Evolutionary conservation across 2,797 vertebrate species (phyloP).

Genomic region (Lutjanus argentimaculatus): DNA sequence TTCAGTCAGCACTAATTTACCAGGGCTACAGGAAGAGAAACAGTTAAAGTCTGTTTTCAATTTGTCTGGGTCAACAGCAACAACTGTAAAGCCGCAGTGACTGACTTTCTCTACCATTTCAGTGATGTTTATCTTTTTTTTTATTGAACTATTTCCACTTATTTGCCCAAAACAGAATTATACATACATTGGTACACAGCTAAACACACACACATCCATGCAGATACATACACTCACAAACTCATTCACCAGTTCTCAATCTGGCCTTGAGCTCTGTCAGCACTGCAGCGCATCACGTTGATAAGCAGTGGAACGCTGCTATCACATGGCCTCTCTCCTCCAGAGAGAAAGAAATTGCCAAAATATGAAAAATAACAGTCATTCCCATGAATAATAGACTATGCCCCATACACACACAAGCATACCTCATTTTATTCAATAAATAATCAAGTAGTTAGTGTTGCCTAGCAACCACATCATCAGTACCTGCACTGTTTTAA

Average conservation of each 20-base stretch:
- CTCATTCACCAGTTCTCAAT: slow-evolving; percentile 55
- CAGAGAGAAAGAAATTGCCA: slow-evolving; percentile 60
- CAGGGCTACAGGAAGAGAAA: slow-evolving; percentile 37
- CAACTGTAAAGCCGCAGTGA: slow-evolving; percentile 37
- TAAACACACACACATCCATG: background rate
- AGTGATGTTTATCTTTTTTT: slow-evolving; percentile 13
- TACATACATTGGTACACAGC: slow-evolving; percentile 7
- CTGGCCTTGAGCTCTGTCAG: slow-evolving; percentile 67
- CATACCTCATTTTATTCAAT: slow-evolving; percentile 75
- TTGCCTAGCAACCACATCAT: slow-evolving; percentile 84
- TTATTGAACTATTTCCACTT: slow-evolving; percentile 14
- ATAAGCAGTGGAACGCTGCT: slow-evolving; percentile 62
- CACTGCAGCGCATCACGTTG: slow-evolving; percentile 56
- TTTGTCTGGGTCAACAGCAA: slow-evolving; percentile 46
- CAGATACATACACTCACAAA: slow-evolving; percentile 11
- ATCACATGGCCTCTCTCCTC: slow-evolving; percentile 62
- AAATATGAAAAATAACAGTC: slow-evolving; percentile 72
- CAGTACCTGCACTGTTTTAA: slow-evolving; percentile 80
- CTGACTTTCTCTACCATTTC: slow-evolving; percentile 13
- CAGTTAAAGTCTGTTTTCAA: slow-evolving; percentile 33
- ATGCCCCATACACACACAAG: slow-evolving; percentile 12
- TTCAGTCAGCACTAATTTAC: slow-evolving; percentile 57
- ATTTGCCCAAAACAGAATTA: slow-evolving; percentile 20
- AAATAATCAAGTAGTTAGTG: slow-evolving; percentile 83
- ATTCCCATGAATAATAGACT: slow-evolving; percentile 81